Percentiles rank a stretch among this genome's conserved stretches.
phyloP scores from a whole-genome alignment of 1,140 invertebrate species.

The Carposina sasakii region DNA sequence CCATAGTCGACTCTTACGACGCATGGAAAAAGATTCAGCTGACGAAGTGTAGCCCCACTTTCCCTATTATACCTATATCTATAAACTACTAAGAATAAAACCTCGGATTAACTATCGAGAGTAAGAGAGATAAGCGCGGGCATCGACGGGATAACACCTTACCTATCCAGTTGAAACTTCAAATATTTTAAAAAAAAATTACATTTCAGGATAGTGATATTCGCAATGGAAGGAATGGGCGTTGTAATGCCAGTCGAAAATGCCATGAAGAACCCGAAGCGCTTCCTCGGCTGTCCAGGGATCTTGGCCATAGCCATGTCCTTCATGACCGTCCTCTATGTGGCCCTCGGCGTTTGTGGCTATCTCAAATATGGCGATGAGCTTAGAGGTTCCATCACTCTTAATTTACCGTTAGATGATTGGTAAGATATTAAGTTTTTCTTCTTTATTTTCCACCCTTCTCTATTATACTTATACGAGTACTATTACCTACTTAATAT shows the following conservation, averaged over 20 bases:
- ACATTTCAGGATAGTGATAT: constrained; percentile 80
- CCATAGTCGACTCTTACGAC: no score
- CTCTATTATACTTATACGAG: no score
- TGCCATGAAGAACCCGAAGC: constrained; percentile 84
- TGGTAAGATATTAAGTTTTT: constrained; percentile 52
- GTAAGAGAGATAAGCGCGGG: no score
- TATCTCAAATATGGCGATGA: constrained; percentile 85
- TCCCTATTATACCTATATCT: no score
- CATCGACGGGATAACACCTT: no score
- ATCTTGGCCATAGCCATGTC: constrained; percentile 89
- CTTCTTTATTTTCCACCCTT: neutral
- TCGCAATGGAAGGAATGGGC: constrained; percentile 88
- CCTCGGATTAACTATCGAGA: no score
- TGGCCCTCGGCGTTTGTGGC: constrained; percentile 86
- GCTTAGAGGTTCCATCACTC: constrained; percentile 79
- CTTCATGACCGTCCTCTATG: constrained; percentile 81
- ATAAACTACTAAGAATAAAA: no score
- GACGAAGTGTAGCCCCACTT: no score
- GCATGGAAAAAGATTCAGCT: no score
- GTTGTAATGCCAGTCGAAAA: constrained; percentile 93
- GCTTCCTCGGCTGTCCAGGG: constrained; percentile 86
- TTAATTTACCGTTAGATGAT: constrained; percentile 78
- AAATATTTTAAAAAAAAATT: no score
- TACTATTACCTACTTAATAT: no score
- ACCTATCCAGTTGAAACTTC: no score